Evolutionary conservation across 1,140 invertebrate genomes (phyloP).

Genomic region (Papilio polytes): DNA sequence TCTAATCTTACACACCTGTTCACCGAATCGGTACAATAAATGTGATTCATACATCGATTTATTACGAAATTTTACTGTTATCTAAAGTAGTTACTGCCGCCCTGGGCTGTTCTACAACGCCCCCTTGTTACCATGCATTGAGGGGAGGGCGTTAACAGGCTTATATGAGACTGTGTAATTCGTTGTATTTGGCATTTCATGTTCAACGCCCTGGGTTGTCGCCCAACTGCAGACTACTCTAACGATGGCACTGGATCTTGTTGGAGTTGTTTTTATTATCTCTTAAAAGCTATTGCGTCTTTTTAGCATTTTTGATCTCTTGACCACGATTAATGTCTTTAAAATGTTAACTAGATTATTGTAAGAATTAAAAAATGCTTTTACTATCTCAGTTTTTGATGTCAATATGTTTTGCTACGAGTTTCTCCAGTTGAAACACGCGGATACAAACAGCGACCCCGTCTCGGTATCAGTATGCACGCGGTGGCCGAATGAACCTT

Average conservation of each 20-base stretch:
- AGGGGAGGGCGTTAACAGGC: too few species aligned
- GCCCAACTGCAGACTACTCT: too few species aligned
- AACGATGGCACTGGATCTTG: too few species aligned
- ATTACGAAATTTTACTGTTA: neutral
- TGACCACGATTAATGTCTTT: neutral
- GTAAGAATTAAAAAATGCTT: too few species aligned
- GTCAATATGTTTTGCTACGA: neutral
- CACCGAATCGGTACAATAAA: neutral
- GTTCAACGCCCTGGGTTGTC: too few species aligned
- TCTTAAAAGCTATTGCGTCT: too few species aligned
- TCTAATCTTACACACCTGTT: constrained; percentile 21
- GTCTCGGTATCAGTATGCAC: constrained; percentile 9
- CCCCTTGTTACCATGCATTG: too few species aligned
- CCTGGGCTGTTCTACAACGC: too few species aligned
- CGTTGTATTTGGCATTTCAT: too few species aligned
- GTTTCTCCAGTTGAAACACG: neutral
- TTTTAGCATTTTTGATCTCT: neutral
- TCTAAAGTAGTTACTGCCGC: too few species aligned
- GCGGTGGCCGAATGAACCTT: constrained; percentile 17
- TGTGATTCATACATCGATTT: neutral
- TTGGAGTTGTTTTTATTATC: too few species aligned
- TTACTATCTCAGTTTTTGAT: neutral
- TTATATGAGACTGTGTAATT: too few species aligned
- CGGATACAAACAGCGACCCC: neutral
- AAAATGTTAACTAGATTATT: neutral